A percentile compares a stretch with the other conserved stretches of the same genome.
Conservation (phyloP, 2,888 invertebrate genomes). For the Ectemnius cavifrons region DNA sequence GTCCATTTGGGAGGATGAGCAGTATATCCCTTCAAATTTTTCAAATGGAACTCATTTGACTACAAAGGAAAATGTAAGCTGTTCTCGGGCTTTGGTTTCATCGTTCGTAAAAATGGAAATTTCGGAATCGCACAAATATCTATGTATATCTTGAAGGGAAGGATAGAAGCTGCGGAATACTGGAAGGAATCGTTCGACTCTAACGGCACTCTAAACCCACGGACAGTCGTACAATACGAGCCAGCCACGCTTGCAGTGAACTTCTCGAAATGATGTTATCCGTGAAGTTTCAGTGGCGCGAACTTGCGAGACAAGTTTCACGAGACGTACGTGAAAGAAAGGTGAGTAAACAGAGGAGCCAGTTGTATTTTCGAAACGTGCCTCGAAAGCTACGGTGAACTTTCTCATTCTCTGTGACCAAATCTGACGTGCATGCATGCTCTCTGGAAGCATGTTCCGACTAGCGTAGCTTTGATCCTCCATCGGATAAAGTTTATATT, state of each 20-base stretch:
- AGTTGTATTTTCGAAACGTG: conserved; percentile 15
- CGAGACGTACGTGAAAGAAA: conserved; percentile 4
- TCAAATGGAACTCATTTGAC: too few species aligned
- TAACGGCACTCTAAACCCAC: conserved; percentile 11
- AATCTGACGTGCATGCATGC: background rate
- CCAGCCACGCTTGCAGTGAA: conserved; percentile 6
- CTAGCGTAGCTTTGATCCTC: too few species aligned
- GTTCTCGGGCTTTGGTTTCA: too few species aligned
- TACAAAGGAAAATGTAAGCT: too few species aligned
- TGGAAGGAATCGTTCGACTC: conserved; percentile 19
- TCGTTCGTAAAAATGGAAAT: too few species aligned
- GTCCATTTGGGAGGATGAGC: too few species aligned
- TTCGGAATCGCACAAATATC: too few species aligned
- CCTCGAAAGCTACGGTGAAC: background rate
- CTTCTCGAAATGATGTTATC: conserved; percentile 24
- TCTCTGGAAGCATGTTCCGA: too few species aligned
- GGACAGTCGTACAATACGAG: background rate
- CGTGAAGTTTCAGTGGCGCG: background rate
- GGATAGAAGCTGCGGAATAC: too few species aligned
- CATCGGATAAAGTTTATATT: too few species aligned
- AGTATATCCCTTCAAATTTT: too few species aligned
- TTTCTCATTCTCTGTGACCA: background rate
- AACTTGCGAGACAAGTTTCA: conserved; percentile 17
- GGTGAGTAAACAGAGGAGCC: conserved; percentile 5
- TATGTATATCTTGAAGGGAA: too few species aligned